These are phyloP conservation scores for Falco peregrinus DNA, from an alignment of 2,797 vertebrate species.

Conservation along the genomic window DNA sequence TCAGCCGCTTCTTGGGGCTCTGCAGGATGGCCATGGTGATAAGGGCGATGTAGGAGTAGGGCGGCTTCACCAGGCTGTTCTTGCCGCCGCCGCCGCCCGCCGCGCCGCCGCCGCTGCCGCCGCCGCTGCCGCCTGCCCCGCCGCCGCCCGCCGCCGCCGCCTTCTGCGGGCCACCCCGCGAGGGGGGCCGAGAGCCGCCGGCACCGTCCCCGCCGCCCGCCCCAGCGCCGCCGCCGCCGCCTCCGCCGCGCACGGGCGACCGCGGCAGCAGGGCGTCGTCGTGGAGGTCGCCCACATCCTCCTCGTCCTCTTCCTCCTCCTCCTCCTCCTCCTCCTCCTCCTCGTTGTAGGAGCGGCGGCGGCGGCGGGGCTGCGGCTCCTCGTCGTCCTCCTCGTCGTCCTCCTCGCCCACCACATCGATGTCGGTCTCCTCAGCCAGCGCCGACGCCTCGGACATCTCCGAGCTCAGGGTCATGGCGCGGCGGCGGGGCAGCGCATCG, in stretches of 20 bases:
- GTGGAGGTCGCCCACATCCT: conserved; percentile 84
- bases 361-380: conserved; percentile 35
- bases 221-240: conserved; percentile 71
- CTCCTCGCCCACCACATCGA: conserved; percentile 93
- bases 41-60: conserved; percentile 50
- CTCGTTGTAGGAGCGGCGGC: conserved; percentile 52
- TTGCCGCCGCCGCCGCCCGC: not conserved
- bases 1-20: conserved; percentile 75
- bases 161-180: not conserved
- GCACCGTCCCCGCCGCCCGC: conserved; percentile 65
- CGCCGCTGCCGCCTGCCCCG: conserved; percentile 75
- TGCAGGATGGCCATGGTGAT: conserved; percentile 13
- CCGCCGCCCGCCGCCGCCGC: not conserved
- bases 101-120: conserved; percentile 79
- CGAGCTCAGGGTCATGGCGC: conserved; percentile 94
- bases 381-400: conserved; percentile 86
- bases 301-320: conserved; percentile 79
- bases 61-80: conserved; percentile 66
- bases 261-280: conserved; percentile 81
- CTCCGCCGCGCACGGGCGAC: conserved; percentile 80
- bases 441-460: conserved; percentile 95
- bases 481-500: conserved; percentile 66
- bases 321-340: conserved; percentile 78
- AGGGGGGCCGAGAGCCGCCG: conserved; percentile 30
- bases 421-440: conserved; percentile 94